Base-by-base conservation (phyloP, 2,797 vertebrate genomes). In the Lagodon rhomboides region DNA sequence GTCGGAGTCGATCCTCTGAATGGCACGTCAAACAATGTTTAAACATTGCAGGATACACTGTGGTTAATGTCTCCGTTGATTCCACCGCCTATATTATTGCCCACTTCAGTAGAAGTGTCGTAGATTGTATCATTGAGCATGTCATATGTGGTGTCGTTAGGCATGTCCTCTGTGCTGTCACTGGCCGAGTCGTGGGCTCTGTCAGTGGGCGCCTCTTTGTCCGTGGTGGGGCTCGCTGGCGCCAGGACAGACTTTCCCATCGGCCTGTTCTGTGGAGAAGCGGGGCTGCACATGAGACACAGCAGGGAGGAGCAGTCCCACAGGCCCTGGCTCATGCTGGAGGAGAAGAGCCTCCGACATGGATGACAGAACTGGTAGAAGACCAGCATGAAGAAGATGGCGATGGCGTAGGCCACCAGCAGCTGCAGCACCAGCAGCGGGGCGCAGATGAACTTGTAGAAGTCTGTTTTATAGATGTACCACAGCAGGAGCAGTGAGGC, bases 281-380 rank as follows among this genome's bases (percentile, higher is more conserved):
- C 54, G 12, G 85, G 71, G 69, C 72, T 87, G 63, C 93, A 94
- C 76, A 93, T 41, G 63, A 95, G 90, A 76, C 96, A 97, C 70
- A 96, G 85, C 41, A 96, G 93, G 20, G 94, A 94, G 62, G 97
- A 94, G 87, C 96, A 98, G 49, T 94, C 85, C 87, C 95, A 92
- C 18, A 98, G 88, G 44, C 95, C 95, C 91, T 97, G 96, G 0
- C 95, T 95, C 85, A 97, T 91, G 86, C 93, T 98, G 84, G 97
- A 96, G 47, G 96, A 96, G 89, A 99, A 99, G 59, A 99, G 97
- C 90, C 94, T 97, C 89, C 97, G 97, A 90, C 98, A 99, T 0
- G 98, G 98, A 73, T 99, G 98, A 59, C 96, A 99, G 89, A 97
- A 99, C 92, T 98, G 97, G 86, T 99, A 99, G 93, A 99, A 99